Conservation (phyloP, 2,888 invertebrate species). For the Standfussiana lucernea region DNA sequence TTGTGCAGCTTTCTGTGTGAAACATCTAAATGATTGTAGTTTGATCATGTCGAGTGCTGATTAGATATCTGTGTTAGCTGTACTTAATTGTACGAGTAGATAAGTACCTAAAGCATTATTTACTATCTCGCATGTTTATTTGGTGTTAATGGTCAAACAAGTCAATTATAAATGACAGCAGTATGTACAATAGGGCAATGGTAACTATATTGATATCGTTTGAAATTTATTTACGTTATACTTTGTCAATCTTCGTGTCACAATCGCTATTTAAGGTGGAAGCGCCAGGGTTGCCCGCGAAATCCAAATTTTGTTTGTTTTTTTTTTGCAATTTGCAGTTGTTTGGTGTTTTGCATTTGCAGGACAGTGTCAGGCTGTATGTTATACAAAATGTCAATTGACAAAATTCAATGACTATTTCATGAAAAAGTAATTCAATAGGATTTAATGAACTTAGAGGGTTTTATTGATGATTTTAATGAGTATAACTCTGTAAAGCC, state of each 20-base stretch:
- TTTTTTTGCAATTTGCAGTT: too few species aligned
- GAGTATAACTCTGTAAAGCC: too few species aligned
- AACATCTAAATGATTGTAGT: constrained; percentile 4
- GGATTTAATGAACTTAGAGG: too few species aligned
- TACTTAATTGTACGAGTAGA: constrained; percentile 11
- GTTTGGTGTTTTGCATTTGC: too few species aligned
- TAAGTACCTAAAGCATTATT: constrained; percentile 18
- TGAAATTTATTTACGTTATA: not conserved
- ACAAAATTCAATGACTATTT: too few species aligned
- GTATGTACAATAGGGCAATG: not conserved
- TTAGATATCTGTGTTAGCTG: not conserved
- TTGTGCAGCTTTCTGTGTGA: constrained; percentile 39
- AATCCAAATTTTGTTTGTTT: too few species aligned
- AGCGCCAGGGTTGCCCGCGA: too few species aligned
- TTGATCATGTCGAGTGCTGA: constrained; percentile 6
- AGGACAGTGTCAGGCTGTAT: too few species aligned
- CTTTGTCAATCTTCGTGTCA: not conserved
- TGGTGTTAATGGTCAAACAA: not conserved
- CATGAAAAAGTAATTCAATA: too few species aligned
- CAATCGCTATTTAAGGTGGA: not conserved
- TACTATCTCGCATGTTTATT: constrained; percentile 3
- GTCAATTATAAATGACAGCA: not conserved
- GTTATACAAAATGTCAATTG: too few species aligned
- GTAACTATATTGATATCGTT: not conserved
- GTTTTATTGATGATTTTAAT: too few species aligned